These are phyloP conservation scores for Caenorhabditis brenneri DNA, from an alignment of 1,140 invertebrate species.

Conservation along the genomic window DNA sequence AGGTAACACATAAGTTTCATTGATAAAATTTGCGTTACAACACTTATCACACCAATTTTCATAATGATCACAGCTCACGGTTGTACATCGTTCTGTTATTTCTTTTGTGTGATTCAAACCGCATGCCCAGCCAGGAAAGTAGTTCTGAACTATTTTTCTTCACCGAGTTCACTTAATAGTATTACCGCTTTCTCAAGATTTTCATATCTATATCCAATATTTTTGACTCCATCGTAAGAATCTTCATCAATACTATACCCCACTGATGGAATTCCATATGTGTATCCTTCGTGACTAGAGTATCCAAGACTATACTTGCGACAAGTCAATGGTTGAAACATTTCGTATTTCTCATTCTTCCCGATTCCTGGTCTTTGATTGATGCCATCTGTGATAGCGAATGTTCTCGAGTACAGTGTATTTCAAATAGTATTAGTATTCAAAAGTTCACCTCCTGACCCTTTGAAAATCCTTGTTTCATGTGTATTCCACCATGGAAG, in stretches of 20 bases:
- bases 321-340: not conserved
- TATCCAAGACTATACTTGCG: not conserved
- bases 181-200: not conserved
- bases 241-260: not conserved
- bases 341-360: conserved; percentile 5
- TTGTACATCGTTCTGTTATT: not conserved
- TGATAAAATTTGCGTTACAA: not conserved
- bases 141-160: not conserved
- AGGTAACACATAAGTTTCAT: conserved; percentile 16
- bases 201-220: not conserved
- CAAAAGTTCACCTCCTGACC: not conserved
- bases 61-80: not conserved
- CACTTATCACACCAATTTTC: not conserved
- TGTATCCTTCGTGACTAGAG: not conserved
- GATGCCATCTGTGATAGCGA: not conserved
- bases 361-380: conserved; percentile 2
- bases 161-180: not conserved
- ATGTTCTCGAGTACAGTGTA: too few species aligned
- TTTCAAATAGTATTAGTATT: too few species aligned
- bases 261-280: not conserved
- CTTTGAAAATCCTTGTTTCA: not conserved
- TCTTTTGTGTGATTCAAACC: not conserved
- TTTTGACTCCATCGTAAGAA: not conserved
- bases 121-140: not conserved
- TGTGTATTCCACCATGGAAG: not conserved